Evolutionary conservation across 2,888 invertebrate species (phyloP).

Genomic region (Epicampocera succincta): DNA sequence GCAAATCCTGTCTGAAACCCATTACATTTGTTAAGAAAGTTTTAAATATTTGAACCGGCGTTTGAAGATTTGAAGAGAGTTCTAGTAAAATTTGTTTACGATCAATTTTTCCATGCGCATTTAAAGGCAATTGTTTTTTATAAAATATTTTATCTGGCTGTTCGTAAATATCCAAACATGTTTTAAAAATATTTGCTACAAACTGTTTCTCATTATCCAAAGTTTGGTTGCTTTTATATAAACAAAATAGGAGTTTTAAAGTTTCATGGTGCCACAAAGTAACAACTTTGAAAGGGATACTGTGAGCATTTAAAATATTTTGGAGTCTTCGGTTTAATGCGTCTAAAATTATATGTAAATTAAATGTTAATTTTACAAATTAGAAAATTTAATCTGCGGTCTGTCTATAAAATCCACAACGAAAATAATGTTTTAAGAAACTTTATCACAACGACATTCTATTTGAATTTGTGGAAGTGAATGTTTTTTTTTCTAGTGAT

Average conservation of each 20-base stretch:
- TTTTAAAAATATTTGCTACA: constrained; percentile 16
- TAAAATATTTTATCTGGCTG: constrained; percentile 86
- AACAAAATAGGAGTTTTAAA: constrained; percentile 50
- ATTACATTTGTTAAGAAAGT: constrained; percentile 82
- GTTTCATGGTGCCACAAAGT: constrained; percentile 56
- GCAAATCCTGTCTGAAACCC: constrained; percentile 61
- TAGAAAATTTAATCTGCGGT: neutral
- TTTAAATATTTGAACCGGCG: constrained; percentile 83
- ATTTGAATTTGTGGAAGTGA: too few species aligned
- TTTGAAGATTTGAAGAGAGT: constrained; percentile 51
- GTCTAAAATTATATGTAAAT: constrained; percentile 47
- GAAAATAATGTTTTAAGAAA: too few species aligned
- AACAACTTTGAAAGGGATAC: constrained; percentile 17
- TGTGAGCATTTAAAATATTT: constrained; percentile 23
- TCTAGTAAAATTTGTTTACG: constrained; percentile 47
- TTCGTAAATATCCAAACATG: constrained; percentile 80
- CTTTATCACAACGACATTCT: too few species aligned
- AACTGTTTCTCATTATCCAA: neutral
- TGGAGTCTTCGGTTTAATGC: constrained; percentile 53
- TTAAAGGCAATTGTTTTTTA: constrained; percentile 84
- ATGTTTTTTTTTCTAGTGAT: too few species aligned
- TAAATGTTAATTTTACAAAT: neutral
- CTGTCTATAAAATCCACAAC: neutral
- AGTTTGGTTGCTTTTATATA: constrained; percentile 6
- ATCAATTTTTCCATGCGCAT: constrained; percentile 87